Evolutionary conservation across 2,888 invertebrate genomes (phyloP).

Genomic region (Lypha dubia): DNA sequence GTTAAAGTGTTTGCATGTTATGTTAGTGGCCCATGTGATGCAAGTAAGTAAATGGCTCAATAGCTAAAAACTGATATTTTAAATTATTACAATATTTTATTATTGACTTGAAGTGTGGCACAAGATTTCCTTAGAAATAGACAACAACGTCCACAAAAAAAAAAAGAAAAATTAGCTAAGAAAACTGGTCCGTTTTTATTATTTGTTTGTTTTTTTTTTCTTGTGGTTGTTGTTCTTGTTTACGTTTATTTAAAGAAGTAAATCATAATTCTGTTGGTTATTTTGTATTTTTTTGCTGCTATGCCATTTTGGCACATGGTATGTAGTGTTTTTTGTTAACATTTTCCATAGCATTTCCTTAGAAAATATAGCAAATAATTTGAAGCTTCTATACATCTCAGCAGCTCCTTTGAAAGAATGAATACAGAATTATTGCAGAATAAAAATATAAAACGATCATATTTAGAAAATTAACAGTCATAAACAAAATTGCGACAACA

Average conservation of each 20-base stretch:
- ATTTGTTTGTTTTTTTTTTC: conserved; percentile 13
- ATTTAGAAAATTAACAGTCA: conserved; percentile 56
- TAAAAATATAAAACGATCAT: conserved; percentile 44
- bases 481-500: conserved; percentile 35
- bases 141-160: conserved; percentile 2
- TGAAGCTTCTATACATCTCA: conserved; percentile 29
- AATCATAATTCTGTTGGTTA: conserved; percentile 62
- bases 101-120: conserved; percentile 63
- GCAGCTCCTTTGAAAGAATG: conserved; percentile 39
- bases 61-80: conserved; percentile 63
- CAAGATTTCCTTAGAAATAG: conserved; percentile 67
- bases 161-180: background rate
- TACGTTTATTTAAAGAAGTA: conserved; percentile 48
- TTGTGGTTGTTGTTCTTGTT: too few species aligned
- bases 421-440: conserved; percentile 37
- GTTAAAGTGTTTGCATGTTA: conserved; percentile 61
- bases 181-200: conserved; percentile 49
- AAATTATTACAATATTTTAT: conserved; percentile 51
- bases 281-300: too few species aligned
- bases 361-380: conserved; percentile 28
- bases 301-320: conserved; percentile 61
- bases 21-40: conserved; percentile 52
- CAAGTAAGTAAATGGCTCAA: conserved; percentile 63
- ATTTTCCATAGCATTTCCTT: conserved; percentile 40
- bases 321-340: conserved; percentile 24